Evolutionary conservation across 2,888 invertebrate species (phyloP).

Genomic region (Tricholauxania praeusta): DNA sequence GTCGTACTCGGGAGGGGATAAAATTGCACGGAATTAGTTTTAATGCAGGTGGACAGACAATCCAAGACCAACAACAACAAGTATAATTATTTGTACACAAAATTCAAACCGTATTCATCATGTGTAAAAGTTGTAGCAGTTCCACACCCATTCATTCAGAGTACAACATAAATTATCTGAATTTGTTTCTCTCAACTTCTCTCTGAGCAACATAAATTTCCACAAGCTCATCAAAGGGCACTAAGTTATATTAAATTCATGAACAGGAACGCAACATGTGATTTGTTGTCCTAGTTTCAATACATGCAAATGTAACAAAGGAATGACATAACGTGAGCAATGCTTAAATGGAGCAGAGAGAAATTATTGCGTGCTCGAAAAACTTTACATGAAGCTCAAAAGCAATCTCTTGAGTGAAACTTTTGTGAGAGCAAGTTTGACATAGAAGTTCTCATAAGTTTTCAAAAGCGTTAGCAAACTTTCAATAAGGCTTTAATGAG

Average conservation of each 20-base stretch:
- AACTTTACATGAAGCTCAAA: neutral
- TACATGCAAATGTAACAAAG: constrained; percentile 44
- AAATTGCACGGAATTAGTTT: no score
- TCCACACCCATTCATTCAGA: no score
- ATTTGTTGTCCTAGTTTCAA: constrained; percentile 63
- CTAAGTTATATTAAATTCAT: neutral
- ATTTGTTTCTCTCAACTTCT: no score
- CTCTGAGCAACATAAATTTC: neutral
- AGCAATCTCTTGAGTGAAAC: neutral
- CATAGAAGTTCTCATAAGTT: neutral
- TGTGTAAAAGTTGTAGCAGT: no score
- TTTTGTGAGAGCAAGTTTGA: no score
- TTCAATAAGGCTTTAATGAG: neutral
- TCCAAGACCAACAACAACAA: no score
- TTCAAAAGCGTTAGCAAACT: neutral
- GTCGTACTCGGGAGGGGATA: no score
- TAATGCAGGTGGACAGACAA: no score
- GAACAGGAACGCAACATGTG: constrained; percentile 61
- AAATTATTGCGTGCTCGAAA: neutral
- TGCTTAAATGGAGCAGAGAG: neutral
- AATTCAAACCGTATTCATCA: no score
- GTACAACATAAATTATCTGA: no score
- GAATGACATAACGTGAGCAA: constrained; percentile 15
- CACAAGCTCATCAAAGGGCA: constrained; percentile 14
- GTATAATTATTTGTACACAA: no score